Evolutionary conservation across 2,113 vertebrate genomes (phyloP).

Genomic region (Sebastes schlegelii): DNA sequence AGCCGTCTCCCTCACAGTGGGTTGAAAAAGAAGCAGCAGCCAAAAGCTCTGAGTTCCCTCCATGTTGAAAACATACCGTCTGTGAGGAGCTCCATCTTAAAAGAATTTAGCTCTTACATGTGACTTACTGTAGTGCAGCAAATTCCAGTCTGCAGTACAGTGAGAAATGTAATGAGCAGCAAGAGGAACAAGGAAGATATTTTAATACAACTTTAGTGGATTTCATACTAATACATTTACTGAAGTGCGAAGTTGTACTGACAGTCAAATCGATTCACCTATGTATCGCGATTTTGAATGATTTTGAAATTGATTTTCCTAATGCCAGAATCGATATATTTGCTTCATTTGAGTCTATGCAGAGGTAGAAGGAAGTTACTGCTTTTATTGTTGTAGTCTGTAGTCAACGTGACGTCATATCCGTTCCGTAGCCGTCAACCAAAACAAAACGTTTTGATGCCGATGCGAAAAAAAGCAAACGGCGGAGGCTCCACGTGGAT

Average conservation of each 20-base stretch:
- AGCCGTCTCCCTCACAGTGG: slow-evolving; percentile 11
- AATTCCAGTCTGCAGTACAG: background rate
- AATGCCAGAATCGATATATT: too few relatives aligned
- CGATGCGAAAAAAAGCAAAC: too few relatives aligned
- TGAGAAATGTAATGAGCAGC: background rate
- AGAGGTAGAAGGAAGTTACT: too few relatives aligned
- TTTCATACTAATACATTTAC: background rate
- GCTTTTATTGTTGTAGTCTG: too few relatives aligned
- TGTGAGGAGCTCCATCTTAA: background rate
- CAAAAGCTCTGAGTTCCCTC: slow-evolving; percentile 4
- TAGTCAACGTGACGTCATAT: too few relatives aligned
- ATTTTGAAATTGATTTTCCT: too few relatives aligned
- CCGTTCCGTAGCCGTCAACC: too few relatives aligned
- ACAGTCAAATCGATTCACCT: background rate
- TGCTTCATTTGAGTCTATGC: too few relatives aligned
- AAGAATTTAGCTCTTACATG: background rate
- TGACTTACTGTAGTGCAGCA: background rate
- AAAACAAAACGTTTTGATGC: too few relatives aligned
- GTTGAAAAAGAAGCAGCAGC: background rate
- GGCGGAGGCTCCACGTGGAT: too few relatives aligned
- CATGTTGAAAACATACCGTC: background rate
- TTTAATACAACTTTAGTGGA: background rate
- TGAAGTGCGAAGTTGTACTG: background rate
- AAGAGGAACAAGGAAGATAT: background rate
- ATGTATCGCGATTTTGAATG: too few relatives aligned